Conservation (phyloP, 2,888 invertebrate species). For the Taenaris catops region DNA sequence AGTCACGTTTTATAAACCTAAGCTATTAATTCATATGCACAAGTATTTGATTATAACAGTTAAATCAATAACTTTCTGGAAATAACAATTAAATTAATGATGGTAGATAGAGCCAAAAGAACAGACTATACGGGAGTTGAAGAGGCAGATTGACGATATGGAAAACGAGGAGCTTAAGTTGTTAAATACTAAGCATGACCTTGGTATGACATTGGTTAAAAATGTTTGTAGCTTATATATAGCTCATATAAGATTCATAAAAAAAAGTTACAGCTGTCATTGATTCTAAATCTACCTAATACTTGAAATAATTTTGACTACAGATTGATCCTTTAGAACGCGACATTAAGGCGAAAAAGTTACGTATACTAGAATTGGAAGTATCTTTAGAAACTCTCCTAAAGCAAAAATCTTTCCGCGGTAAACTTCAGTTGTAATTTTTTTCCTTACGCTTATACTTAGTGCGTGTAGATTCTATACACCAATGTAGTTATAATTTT, state of each 20-base stretch:
- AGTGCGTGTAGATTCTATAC: no score
- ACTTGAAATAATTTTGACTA: slow-evolving; percentile 28
- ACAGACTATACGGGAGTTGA: slow-evolving; percentile 88
- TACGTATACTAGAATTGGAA: slow-evolving; percentile 91
- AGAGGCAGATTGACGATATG: slow-evolving; percentile 90
- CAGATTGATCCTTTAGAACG: slow-evolving; percentile 92
- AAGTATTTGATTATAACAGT: no score
- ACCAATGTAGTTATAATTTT: no score
- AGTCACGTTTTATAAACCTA: no score
- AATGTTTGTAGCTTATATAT: slow-evolving; percentile 5
- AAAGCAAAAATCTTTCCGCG: slow-evolving; percentile 83
- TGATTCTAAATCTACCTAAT: no score
- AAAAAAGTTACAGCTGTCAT: slow-evolving; percentile 71
- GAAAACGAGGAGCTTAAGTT: slow-evolving; percentile 88
- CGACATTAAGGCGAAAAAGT: slow-evolving; percentile 90
- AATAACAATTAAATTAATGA: slow-evolving; percentile 1
- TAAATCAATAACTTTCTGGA: no score
- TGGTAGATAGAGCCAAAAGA: slow-evolving; percentile 91
- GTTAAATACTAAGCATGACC: slow-evolving; percentile 64
- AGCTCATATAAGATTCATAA: slow-evolving; percentile 6
- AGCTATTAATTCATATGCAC: no score
- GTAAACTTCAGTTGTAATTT: slow-evolving; percentile 76
- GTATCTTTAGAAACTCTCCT: slow-evolving; percentile 88
- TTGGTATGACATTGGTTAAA: slow-evolving; percentile 50
- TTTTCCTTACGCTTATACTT: no score